Evolutionary conservation across 2,113 vertebrate genomes (phyloP).

Genomic region (Promerops cafer): DNA sequence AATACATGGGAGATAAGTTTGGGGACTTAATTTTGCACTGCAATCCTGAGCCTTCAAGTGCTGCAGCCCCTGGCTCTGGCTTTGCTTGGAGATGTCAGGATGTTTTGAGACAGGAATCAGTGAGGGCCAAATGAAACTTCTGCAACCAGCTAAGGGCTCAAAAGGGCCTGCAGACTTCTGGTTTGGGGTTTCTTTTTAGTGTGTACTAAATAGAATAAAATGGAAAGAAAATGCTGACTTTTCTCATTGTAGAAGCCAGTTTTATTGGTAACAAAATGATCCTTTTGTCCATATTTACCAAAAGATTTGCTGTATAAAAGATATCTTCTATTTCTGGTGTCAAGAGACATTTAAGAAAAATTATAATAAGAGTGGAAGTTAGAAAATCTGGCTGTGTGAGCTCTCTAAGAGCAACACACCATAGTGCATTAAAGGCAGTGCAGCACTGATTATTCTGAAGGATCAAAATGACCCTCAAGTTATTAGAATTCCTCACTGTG

Average conservation of each 20-base stretch:
- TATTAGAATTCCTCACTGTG: background rate
- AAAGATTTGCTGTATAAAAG: background rate
- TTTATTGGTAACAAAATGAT: fast-evolving
- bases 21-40: background rate
- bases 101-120: background rate
- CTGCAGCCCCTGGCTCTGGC: background rate
- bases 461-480: background rate
- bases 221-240: background rate
- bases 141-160: background rate
- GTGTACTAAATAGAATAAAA: background rate
- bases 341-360: background rate
- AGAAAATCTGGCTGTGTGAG: background rate
- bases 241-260: background rate
- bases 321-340: background rate
- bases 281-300: background rate
- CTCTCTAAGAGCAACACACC: fast-evolving
- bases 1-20: background rate
- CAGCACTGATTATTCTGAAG: too few relatives aligned
- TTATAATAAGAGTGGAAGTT: background rate
- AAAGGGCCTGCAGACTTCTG: background rate
- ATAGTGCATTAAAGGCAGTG: background rate
- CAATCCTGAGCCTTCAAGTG: fast-evolving
- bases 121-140: background rate
- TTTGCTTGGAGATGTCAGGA: background rate
- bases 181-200: background rate